Base-by-base conservation (phyloP, 2,888 invertebrate genomes). In the Caenorhabditis sp. region DNA sequence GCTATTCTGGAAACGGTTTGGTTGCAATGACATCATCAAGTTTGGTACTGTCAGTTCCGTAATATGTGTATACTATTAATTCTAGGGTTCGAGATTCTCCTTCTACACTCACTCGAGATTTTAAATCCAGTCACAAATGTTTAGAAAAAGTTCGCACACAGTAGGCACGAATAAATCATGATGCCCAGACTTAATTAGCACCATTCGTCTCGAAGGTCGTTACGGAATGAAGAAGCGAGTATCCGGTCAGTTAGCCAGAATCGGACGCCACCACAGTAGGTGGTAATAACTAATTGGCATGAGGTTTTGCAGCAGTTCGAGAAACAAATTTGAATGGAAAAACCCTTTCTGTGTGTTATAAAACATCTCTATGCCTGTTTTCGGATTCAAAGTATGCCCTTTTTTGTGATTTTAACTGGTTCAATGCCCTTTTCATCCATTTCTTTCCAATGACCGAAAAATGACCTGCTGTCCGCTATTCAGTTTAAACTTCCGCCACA, bases 181-280 rank as follows among this genome's bases (percentile, higher is more conserved):
- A 28, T 51, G 19, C 35, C 28, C 28, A 28, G 31, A 28, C 54
- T 58, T 72, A 59, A 59, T 72, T 59, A 49, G 38, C 49, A 28
- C 51, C 54, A 35, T 38, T 31, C 59, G 26, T 61, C 72, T 72
- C 72, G 72, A 59, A 72, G 72, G 72, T 72, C 72, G 72, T 72
- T 70, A 59, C 59, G 35, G 72, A 58, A 47, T 44, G 49, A 16
- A 24, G 22, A 22, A 49, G 19, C 28, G 58, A 38, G 63, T 26
- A 63, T 73, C 73, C 73, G 73, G 61, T 63, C 73, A 63, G 35
- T 54, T 54, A 63, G 61, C 41, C 44, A 59, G 38, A 28, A 26
- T 35, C 35, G 22, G n/a, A 35, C 38, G 38, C 38, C 3, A 44
- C 2, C n/a, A n/a, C 31, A 31, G 38, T 31, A 73, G 44, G 38